Evolutionary conservation across 2,797 vertebrate genomes (phyloP), one percentile per base, ranked within the genome.

Genomic region (Graptemys geographica): DNA sequence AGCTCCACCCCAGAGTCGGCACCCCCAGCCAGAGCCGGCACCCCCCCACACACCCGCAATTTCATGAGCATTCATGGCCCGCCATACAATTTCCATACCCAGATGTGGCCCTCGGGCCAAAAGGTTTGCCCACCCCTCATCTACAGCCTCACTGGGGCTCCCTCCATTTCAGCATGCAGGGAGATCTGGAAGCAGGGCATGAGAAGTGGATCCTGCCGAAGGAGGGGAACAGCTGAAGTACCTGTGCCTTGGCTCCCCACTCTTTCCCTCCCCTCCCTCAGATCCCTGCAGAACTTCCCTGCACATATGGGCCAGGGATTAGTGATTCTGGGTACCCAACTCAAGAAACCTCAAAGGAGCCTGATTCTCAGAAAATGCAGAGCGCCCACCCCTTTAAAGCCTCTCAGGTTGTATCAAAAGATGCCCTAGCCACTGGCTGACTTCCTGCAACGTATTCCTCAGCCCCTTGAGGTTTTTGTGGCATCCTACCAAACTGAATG

Each of bases 321-420:
- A 28, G 51, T 55, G 57, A 10, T 47, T 89, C 90, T n/a, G 72
- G 7, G 10, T 3, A 0, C 11, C 93, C n/a, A 27, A 0, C 57
- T 31, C 21, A 15, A 89, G 81, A 86, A 94, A 81, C 2, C 5
- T 9, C 37, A 6, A 49, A 84, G 90, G 2, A 1, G 72, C 37
- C 51, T 13, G 6, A 41, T 82, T 16, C 12, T 88, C 49, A 78
- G 55, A 59, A 96, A 76, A 59, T 23, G n/a, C 5, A 15, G 76
- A 47, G 9, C 79, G 28, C 9, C 56, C 86, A 8, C 5, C 1
- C 74, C 23, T 59, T 89, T 0, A 1, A 79, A 85, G 11, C 31
- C 6, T 94, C 37, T 92, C 49, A 25, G 8, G 21, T 16, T 92
- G 15, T 93, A 83, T 51, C 3, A 62, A 62, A 6, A 74, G 81